Conservation (phyloP, 2,888 invertebrate species). For the Stegophylla sp. region DNA sequence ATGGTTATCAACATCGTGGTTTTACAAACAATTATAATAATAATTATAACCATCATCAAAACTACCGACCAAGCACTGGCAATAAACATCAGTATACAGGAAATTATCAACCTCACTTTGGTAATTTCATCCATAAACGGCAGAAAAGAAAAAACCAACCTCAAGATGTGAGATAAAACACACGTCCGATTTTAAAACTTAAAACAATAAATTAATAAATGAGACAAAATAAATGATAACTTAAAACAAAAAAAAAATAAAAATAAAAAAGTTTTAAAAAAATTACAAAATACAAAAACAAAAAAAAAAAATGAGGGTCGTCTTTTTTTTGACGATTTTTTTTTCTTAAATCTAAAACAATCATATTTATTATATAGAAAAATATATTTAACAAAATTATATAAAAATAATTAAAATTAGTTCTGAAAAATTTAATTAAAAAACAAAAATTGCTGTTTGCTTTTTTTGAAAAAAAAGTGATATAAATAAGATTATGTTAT, state of each 20-base stretch:
- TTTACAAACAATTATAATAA: conserved; percentile 48
- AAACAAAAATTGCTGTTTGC: conserved; percentile 20
- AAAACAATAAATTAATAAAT: conserved; percentile 40
- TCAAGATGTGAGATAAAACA: conserved; percentile 53
- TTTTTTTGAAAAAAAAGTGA: conserved; percentile 5
- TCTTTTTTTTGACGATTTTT: conserved; percentile 54
- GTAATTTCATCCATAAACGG: conserved; percentile 44
- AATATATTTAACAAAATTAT: conserved; percentile 55
- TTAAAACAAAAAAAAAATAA: conserved; percentile 37
- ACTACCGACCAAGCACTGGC: conserved; percentile 28
- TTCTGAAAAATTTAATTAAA: conserved; percentile 28
- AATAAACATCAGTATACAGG: conserved; percentile 56
- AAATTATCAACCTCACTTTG: conserved; percentile 49
- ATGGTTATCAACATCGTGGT: conserved; percentile 48
- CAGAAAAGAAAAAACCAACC: conserved; percentile 53
- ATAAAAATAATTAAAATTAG: conserved; percentile 14
- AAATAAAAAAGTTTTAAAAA: conserved; percentile 37
- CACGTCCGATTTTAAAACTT: conserved; percentile 42
- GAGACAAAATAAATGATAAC: conserved; percentile 58
- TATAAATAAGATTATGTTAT: not conserved
- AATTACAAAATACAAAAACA: conserved; percentile 16
- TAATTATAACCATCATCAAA: conserved; percentile 48
- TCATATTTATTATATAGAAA: conserved; percentile 50
- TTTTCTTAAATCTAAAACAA: conserved; percentile 54
- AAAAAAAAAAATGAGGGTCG: conserved; percentile 50